A percentile compares a stretch with the other conserved stretches of the same genome.
Evolutionary conservation across 1,140 invertebrate genomes (phyloP).

Genomic region (Cecropterus lyciades): DNA sequence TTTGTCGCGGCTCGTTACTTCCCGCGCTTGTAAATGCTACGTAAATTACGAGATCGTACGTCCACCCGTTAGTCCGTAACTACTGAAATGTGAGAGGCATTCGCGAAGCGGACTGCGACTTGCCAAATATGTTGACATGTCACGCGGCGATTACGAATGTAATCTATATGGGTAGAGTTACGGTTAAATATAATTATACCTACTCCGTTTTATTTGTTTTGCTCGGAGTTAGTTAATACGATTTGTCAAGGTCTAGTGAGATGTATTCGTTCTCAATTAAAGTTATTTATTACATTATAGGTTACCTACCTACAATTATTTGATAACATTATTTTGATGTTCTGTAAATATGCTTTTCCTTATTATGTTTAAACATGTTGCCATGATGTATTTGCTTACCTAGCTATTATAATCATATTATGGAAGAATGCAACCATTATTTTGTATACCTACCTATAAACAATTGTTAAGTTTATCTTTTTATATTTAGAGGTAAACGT

Average conservation of each 20-base stretch:
- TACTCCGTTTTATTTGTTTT: slow-evolving; percentile 6
- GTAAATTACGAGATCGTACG: slow-evolving; percentile 55
- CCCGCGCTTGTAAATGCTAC: slow-evolving; percentile 53
- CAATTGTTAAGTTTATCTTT: too few species aligned
- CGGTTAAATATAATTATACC: slow-evolving; percentile 5
- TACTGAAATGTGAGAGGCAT: slow-evolving; percentile 25
- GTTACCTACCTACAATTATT: too few species aligned
- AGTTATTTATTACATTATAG: too few species aligned
- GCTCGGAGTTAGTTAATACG: neutral
- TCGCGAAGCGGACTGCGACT: slow-evolving; percentile 25
- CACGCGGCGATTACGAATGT: slow-evolving; percentile 10
- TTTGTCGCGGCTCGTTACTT: slow-evolving; percentile 67
- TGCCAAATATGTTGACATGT: slow-evolving; percentile 29
- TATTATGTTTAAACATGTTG: too few species aligned
- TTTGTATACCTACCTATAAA: too few species aligned
- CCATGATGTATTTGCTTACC: too few species aligned
- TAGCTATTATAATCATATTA: too few species aligned
- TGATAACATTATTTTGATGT: too few species aligned
- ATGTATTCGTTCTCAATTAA: too few species aligned
- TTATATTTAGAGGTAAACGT: too few species aligned
- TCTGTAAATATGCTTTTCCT: too few species aligned
- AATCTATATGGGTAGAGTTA: slow-evolving; percentile 7
- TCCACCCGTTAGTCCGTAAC: slow-evolving; percentile 13
- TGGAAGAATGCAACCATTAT: too few species aligned
- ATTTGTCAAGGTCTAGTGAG: neutral